These are phyloP conservation scores for Paralvinella palmiformis DNA, from an alignment of 1,140 invertebrate species.

Conservation along the genomic window DNA sequence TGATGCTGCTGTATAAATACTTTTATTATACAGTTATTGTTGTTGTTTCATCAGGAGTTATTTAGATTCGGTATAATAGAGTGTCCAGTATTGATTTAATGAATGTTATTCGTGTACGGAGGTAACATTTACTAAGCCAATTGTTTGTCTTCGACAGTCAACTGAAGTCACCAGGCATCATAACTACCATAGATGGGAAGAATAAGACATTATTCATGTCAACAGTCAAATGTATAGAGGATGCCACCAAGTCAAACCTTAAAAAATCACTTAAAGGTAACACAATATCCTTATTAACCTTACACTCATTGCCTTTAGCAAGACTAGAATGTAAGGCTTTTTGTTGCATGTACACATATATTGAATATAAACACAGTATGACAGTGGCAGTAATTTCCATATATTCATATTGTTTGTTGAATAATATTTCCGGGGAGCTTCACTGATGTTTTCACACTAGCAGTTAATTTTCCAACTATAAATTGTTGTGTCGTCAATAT, in stretches of 20 bases:
- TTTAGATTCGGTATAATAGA: too few relatives aligned
- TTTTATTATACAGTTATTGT: too few relatives aligned
- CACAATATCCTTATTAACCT: neutral
- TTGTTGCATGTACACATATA: neutral
- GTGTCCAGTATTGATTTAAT: neutral
- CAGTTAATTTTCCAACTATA: too few relatives aligned
- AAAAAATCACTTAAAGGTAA: slow-evolving; percentile 68
- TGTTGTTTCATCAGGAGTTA: too few relatives aligned
- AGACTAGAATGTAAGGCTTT: too few relatives aligned
- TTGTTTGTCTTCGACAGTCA: slow-evolving; percentile 51
- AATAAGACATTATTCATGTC: slow-evolving; percentile 90
- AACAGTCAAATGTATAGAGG: slow-evolving; percentile 81
- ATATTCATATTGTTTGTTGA: neutral
- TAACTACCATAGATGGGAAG: slow-evolving; percentile 71
- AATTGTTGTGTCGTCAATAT: too few relatives aligned
- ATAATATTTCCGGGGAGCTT: neutral
- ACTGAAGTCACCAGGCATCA: slow-evolving; percentile 67
- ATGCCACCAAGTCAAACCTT: slow-evolving; percentile 75
- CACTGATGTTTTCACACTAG: neutral
- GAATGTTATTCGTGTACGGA: neutral
- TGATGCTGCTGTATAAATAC: too few relatives aligned
- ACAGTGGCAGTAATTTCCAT: too few relatives aligned
- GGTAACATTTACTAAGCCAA: neutral
- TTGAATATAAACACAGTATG: neutral
- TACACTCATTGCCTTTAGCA: too few relatives aligned